Evolutionary conservation across 2,113 vertebrate species (phyloP), one percentile per base, ranked within the genome.

Genomic region (Indicator maculatus): DNA sequence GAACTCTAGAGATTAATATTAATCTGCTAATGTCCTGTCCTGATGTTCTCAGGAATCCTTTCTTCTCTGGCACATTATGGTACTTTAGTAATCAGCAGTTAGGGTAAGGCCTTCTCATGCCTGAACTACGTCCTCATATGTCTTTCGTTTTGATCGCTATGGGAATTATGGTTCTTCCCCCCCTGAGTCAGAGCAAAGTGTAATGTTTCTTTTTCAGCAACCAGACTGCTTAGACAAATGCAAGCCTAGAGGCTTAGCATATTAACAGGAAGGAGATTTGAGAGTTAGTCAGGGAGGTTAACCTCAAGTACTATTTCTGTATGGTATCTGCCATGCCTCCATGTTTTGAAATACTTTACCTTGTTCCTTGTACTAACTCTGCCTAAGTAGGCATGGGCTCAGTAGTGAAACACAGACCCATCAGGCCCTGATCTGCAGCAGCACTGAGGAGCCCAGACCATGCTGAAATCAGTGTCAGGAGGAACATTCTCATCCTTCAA

Each of bases 1-100:
- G 97, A 96, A 97, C 97, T 98, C 97, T 88, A 93, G 95, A 98
- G 98, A 98, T 98, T 98, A 98, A 97, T 97, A 96, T 96, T 97
- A 98, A 98, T 98, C 98, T 97, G 96, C 92, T 98, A 97, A 98
- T 97, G 95, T 97, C 96, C 95, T 97, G 90, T 97, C 95, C 96
- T 96, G 78, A 92, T 94, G 94, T 97, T 97, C 96, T 97, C 85
- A 71, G 95, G 96, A 95, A 96, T 96, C 89, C 89, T 95, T 96
- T 96, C 95, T 96, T 96, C 91, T 96, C 89, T 74, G 82, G 91
- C 87, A 82, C 96, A 94, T 96, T 97, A 96, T 96, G 89, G 92
- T 94, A 92, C 88, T 96, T 86, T 90, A 95, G 96, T 87, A 87
- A 93, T 96, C 93, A 95, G 95, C 89, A 97, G 88, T 97, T 96